Evolutionary conservation across 2,113 vertebrate genomes (phyloP).

Genomic region (Tetraodon nigroviridis): DNA sequence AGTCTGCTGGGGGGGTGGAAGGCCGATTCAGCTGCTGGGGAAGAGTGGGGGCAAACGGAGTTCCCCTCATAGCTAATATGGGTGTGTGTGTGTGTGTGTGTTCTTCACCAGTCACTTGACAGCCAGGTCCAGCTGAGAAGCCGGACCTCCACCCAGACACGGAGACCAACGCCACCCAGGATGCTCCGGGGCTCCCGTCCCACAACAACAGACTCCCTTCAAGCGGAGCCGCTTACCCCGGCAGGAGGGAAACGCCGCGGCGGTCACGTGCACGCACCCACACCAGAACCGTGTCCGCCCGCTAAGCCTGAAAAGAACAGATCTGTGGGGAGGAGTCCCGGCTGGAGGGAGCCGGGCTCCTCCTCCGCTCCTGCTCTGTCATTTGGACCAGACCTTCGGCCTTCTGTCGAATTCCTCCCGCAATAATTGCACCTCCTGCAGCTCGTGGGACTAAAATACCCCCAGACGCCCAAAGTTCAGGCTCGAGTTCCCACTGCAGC

Average conservation of each 20-base stretch:
- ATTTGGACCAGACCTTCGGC: conserved; percentile 45
- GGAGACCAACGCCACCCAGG: too few species aligned
- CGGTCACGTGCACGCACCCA: conserved; percentile 35
- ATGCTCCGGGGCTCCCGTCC: too few species aligned
- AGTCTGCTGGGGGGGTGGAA: conserved; percentile 15
- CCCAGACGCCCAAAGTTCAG: conserved; percentile 16
- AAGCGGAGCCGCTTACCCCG: conserved; percentile 42
- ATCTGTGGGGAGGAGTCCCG: too few species aligned
- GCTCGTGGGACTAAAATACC: conserved; percentile 51
- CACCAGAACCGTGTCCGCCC: not conserved
- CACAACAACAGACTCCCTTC: conserved; percentile 61
- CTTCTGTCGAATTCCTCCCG: conserved; percentile 46
- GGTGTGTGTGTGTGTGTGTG: conserved; percentile 28
- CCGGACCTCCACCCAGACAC: conserved; percentile 8
- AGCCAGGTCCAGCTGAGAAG: conserved; percentile 57
- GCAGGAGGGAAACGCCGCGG: conserved; percentile 25
- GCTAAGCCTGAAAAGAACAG: too few species aligned
- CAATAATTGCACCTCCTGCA: conserved; percentile 60
- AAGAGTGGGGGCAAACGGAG: conserved; percentile 28
- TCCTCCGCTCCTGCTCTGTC: conserved; percentile 53
- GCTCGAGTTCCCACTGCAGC: conserved; percentile 8
- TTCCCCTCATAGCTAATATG: conserved; percentile 63
- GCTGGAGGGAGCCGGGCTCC: not conserved
- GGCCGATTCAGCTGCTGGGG: conserved; percentile 54
- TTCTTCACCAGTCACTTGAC: conserved; percentile 39